phyloP scores from a whole-genome alignment of 2,113 vertebrate species.

The Promerops cafer region DNA sequence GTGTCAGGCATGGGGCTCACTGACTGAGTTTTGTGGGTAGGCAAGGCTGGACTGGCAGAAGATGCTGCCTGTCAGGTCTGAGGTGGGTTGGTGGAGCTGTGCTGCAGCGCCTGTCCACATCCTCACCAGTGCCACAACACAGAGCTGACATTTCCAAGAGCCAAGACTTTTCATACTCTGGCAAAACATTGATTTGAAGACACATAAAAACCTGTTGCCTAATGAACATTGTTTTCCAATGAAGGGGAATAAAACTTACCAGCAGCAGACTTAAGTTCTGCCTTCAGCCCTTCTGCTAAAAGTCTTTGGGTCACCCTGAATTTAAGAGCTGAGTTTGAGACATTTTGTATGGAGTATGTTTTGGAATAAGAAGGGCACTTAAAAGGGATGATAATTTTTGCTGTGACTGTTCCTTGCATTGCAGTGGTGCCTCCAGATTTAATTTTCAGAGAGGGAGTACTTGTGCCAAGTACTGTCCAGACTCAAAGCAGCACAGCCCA shows the following conservation, averaged over 20 bases:
- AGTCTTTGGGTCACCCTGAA: background rate
- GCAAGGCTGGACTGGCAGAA: background rate
- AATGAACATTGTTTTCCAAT: background rate
- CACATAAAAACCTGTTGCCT: background rate
- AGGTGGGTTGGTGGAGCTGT: background rate
- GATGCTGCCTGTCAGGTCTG: background rate
- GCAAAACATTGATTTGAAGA: background rate
- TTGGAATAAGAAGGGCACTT: background rate
- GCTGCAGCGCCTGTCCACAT: background rate
- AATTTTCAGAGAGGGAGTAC: background rate
- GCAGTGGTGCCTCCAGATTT: background rate
- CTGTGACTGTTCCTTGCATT: background rate
- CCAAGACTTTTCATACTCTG: background rate
- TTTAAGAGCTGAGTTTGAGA: background rate
- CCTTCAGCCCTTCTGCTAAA: background rate
- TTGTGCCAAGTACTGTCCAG: background rate
- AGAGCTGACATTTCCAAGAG: background rate
- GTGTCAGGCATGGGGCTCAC: background rate
- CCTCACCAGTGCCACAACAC: background rate
- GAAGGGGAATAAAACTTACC: background rate
- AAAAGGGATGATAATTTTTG: background rate
- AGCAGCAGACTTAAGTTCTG: background rate
- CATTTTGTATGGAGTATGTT: rapidly evolving
- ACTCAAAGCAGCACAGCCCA: background rate
- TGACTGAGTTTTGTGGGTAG: background rate